Evolutionary conservation across 1,140 invertebrate species (phyloP), one percentile per base, ranked within the genome.

Genomic region (Marisa cornuarietis): DNA sequence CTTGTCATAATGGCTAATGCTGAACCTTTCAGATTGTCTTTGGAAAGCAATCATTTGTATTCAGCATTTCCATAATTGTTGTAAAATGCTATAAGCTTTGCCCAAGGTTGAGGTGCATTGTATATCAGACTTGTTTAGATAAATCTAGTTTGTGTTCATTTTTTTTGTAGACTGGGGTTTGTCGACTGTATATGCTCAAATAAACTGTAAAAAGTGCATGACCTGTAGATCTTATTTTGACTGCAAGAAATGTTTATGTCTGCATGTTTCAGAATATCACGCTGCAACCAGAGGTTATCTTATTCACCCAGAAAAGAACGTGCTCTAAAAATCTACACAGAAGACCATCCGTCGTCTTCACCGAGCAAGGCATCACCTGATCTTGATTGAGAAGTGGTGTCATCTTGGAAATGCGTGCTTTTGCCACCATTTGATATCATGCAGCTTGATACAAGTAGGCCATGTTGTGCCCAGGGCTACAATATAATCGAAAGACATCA

Each of bases 291-390:
- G 20, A 86, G 86, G 79, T 79, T 82, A 16, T 83, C 83, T 10
- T 91, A 90, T 89, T 92, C 90, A 69, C 93, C 92, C 79, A 91
- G 94, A 78, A 93, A 93, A 85, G 95, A 96, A 90, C 92, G 93
- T 84, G 94, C 93, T 8, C 91, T 96, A 52, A 95, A 95, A 91
- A 96, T 96, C 84, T 94, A 95, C 90, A 90, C 95, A 77, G 94
- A 95, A 82, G 89, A 89, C 62, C 73, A 79, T 63, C 82, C 82
- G n/a, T 54, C 83, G 18, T 73, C 77, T 49, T 75, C 73, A 22
- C 78, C 24, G 63, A 68, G 79, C 82, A 78, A 84, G 72, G 75
- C 58, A 22, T 77, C 79, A 22, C 81, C 83, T 18, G 84, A 85
- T 69, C 73, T 86, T 26, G 86, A 86, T 51, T 86, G 63, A 82